Percentiles rank a stretch among this genome's conserved stretches.
Evolutionary conservation across 2,888 invertebrate species (phyloP).

Genomic region (Slavum lentiscoides): DNA sequence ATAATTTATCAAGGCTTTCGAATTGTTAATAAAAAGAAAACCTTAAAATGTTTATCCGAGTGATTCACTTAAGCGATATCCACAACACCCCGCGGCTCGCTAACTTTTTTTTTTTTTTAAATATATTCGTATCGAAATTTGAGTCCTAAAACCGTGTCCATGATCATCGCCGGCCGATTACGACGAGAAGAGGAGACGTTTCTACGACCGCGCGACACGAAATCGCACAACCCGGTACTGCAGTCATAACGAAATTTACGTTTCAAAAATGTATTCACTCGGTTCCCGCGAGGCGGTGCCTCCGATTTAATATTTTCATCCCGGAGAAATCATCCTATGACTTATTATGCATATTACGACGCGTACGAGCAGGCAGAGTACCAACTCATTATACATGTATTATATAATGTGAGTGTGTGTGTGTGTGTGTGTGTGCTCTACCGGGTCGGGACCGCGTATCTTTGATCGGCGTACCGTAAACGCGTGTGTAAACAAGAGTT

Average conservation of each 20-base stretch:
- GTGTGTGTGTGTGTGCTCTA: background rate
- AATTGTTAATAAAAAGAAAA: too few relatives aligned
- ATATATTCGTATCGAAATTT: too few relatives aligned
- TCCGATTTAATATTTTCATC: conserved; percentile 43
- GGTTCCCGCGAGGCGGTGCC: background rate
- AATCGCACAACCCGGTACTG: too few relatives aligned
- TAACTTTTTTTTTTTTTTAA: too few relatives aligned
- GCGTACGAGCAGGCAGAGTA: background rate
- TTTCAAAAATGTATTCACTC: conserved; percentile 11
- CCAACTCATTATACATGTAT: background rate
- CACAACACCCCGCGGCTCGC: too few relatives aligned
- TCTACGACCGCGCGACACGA: background rate
- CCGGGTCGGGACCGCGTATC: conserved; percentile 15
- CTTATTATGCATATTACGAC: background rate
- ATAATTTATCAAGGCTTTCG: too few relatives aligned
- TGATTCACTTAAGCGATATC: too few relatives aligned
- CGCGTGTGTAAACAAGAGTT: conserved; percentile 53
- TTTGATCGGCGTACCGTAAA: conserved; percentile 52
- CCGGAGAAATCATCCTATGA: background rate
- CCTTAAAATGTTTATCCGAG: too few relatives aligned
- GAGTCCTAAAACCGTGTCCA: too few relatives aligned
- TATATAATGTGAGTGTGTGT: background rate
- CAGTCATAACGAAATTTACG: conserved; percentile 18
- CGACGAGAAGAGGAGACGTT: conserved; percentile 4
- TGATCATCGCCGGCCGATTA: too few relatives aligned